Conservation (phyloP, 2,113 vertebrate genomes). For the Nothobranchius kuhntae region DNA sequence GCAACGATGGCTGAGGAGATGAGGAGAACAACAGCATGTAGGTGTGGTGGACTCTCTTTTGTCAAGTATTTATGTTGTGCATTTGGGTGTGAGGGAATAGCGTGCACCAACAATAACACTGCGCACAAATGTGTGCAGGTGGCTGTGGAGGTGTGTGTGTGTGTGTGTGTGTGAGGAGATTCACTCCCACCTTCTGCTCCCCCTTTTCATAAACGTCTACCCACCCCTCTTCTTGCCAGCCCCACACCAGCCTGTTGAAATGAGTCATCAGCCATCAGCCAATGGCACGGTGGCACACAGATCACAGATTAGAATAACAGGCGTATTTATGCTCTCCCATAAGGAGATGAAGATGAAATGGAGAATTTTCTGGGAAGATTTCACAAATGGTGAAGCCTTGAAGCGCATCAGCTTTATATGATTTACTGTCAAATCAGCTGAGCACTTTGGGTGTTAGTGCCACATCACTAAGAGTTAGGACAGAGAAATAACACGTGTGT, state of each 20-base stretch:
- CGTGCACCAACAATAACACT: slow-evolving; percentile 47
- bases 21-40: slow-evolving; percentile 15
- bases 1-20: slow-evolving; percentile 29
- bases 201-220: slow-evolving; percentile 55
- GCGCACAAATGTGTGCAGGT: slow-evolving; percentile 53
- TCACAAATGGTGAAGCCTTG: slow-evolving; percentile 18
- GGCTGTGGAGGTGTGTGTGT: slow-evolving; percentile 6
- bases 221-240: slow-evolving; percentile 52
- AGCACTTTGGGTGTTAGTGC: too few species aligned
- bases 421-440: too few species aligned
- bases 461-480: too few species aligned
- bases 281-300: slow-evolving; percentile 80
- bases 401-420: too few species aligned
- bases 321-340: slow-evolving; percentile 75
- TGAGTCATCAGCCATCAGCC: slow-evolving; percentile 81
- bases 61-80: slow-evolving; percentile 44
- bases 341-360: slow-evolving; percentile 50
- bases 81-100: slow-evolving; percentile 26
- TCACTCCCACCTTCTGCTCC: slow-evolving; percentile 77
- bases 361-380: slow-evolving; percentile 33
- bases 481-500: not conserved
- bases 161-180: slow-evolving; percentile 42
- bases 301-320: slow-evolving; percentile 81
- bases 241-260: slow-evolving; percentile 83
- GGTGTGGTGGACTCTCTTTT: slow-evolving; percentile 41